Conservation (phyloP, 2,113 vertebrate genomes). For the Tonatia bakeri region DNA sequence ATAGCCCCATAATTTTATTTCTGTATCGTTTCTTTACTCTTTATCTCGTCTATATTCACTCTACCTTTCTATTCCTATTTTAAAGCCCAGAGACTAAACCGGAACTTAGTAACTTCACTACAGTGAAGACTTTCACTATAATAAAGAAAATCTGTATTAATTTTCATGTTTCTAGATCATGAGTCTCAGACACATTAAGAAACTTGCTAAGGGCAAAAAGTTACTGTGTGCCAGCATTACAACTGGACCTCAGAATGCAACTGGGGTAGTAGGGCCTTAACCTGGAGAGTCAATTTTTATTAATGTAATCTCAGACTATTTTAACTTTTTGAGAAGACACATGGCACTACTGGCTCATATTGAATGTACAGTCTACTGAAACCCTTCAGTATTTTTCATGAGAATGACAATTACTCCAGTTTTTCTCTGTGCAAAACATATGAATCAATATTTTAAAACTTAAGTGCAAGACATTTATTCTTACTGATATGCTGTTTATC, state of each 20-base stretch:
- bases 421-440: neutral
- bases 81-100: neutral
- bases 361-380: neutral
- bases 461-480: neutral
- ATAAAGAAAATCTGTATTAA: neutral
- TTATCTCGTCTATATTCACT: neutral
- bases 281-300: neutral
- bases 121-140: neutral
- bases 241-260: neutral
- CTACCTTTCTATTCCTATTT: neutral
- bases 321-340: neutral
- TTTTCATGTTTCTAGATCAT: neutral
- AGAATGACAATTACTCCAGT: neutral
- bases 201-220: neutral
- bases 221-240: neutral
- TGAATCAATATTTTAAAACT: neutral
- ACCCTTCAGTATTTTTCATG: neutral
- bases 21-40: neutral
- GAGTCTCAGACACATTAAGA: neutral
- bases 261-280: neutral
- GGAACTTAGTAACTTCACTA: neutral
- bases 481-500: neutral
- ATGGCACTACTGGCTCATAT: neutral
- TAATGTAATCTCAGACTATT: neutral
- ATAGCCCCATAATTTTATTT: neutral